These are phyloP conservation scores for Ceyx cyanopectus DNA, from an alignment of 2,113 vertebrate genomes.

Conservation along the genomic window DNA sequence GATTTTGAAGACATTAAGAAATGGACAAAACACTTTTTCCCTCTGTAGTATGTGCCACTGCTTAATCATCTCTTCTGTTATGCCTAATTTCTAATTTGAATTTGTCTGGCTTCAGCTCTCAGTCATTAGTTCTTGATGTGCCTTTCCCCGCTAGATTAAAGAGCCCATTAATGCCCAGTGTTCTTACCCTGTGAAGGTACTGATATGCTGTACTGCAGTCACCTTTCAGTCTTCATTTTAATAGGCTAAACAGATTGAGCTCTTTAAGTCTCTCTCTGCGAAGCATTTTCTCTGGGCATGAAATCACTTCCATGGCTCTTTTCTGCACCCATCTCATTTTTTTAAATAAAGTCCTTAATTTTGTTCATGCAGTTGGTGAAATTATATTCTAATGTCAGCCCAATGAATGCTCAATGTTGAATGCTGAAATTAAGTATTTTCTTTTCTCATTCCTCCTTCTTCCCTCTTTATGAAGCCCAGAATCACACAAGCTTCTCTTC, in stretches of 20 bases:
- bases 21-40: not conserved
- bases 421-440: constrained; percentile 20
- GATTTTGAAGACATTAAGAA: not conserved
- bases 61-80: constrained; percentile 29
- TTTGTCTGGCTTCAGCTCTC: constrained; percentile 67
- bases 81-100: constrained; percentile 67
- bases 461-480: not conserved
- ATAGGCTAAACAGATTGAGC: constrained; percentile 67
- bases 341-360: constrained; percentile 59
- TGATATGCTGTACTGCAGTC: constrained; percentile 42
- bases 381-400: not conserved
- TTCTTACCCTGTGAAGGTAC: constrained; percentile 53
- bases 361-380: constrained; percentile 43
- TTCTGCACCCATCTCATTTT: constrained; percentile 39
- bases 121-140: constrained; percentile 62
- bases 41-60: constrained; percentile 19
- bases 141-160: constrained; percentile 64
- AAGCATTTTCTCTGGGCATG: constrained; percentile 51
- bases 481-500: not conserved
- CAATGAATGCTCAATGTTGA: not conserved
- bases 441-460: not conserved
- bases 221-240: constrained; percentile 67
- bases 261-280: constrained; percentile 57
- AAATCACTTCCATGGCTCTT: constrained; percentile 44
- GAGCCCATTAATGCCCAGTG: constrained; percentile 41